These are phyloP conservation scores for Epinephelus cyanopodus DNA, from an alignment of 2,113 vertebrate species.

Conservation along the genomic window DNA sequence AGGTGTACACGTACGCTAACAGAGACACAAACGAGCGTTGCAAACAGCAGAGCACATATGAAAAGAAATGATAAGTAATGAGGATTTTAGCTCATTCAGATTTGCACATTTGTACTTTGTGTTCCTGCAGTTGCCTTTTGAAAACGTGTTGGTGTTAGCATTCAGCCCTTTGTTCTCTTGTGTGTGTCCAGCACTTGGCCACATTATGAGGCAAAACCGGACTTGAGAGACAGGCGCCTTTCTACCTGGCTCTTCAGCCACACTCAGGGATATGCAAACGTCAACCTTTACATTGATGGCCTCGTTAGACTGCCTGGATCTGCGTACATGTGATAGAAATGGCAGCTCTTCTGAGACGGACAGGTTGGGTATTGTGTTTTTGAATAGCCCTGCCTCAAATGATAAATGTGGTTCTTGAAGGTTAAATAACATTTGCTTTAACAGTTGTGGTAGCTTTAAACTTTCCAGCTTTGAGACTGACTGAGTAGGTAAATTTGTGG, in stretches of 20 bases:
- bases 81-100: slow-evolving; percentile 6
- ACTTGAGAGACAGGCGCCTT: slow-evolving; percentile 16
- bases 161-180: not conserved
- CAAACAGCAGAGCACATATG: slow-evolving; percentile 25
- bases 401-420: slow-evolving; percentile 1
- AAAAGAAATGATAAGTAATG: slow-evolving; percentile 8
- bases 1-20: not conserved
- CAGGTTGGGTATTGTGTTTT: not conserved
- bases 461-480: not conserved
- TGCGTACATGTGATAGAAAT: slow-evolving; percentile 32
- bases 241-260: slow-evolving; percentile 15
- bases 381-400: not conserved
- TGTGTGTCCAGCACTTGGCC: not conserved
- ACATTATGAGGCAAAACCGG: slow-evolving; percentile 7
- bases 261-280: slow-evolving; percentile 54
- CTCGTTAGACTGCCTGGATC: slow-evolving; percentile 1
- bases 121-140: not conserved
- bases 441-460: not conserved
- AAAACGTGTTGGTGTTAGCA: not conserved
- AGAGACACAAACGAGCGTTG: slow-evolving; percentile 16
- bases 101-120: not conserved
- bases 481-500: not conserved
- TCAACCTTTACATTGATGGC: slow-evolving; percentile 59
- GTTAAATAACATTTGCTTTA: not conserved
- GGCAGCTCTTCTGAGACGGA: slow-evolving; percentile 7